Evolutionary conservation across 2,797 vertebrate species (phyloP), one percentile per base, ranked within the genome.

Genomic region (Peromyscus attwateri): DNA sequence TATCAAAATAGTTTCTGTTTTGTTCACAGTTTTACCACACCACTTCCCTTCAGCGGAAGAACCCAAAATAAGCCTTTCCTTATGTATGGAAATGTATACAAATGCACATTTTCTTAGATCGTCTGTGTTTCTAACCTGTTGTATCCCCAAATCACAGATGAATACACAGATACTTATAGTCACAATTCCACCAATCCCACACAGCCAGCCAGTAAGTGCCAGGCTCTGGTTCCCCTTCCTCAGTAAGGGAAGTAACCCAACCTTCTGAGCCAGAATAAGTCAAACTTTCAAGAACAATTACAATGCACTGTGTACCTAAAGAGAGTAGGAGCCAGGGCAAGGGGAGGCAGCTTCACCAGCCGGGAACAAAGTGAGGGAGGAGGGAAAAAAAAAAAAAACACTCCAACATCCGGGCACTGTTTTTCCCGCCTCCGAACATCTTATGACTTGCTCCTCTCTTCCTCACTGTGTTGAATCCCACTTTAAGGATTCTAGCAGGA

Each of bases 1-100:
- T 91, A 91, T 80, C 57, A 81, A 97, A 96, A 95, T 49, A 92
- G 62, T 89, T 97, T 95, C 89, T 81, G 46, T 96, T 97, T 92
- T 91, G 81, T 91, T 95, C 73, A 87, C 87, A 92, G 87, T 96
- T 96, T 96, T 96, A n/a, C 94, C 64, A 75, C 64, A 83, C 40
- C 70, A 92, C 82, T 92, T 97, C 87, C 94, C 62, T 52, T 95
- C 23, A 76, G 29, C 92, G 73, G 79, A 96, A 96, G 91, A 92
- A 94, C 49, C 80, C 93, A 95, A 96, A 94, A 89, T 91, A 95
- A 87, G 76, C 16, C 68, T 55, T 87, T 83, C 64, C 82, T 85
- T 91, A 83, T 37, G 64, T 85, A 91, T 91, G 57, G 37, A 92
- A 96, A 97, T 75, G 46, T 76, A 91, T 87, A 93, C 73, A 77